These are phyloP conservation scores for Baryphthengus martii DNA, from an alignment of 2,113 vertebrate genomes.

Conservation along the genomic window DNA sequence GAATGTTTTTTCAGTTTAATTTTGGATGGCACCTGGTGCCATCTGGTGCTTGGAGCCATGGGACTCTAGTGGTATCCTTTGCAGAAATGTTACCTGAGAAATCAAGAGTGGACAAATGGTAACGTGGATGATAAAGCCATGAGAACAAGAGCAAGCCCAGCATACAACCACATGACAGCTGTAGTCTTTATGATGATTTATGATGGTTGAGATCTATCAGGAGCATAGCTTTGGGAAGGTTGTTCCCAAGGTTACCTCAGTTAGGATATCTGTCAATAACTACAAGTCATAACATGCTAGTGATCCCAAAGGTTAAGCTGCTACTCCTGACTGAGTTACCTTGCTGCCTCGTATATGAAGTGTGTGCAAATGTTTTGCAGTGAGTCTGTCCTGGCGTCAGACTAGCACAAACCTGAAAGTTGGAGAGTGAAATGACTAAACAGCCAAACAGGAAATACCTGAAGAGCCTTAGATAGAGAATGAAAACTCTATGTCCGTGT, in stretches of 20 bases:
- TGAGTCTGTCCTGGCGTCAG: neutral
- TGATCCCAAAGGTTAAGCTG: neutral
- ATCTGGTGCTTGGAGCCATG: neutral
- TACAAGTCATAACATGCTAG: neutral
- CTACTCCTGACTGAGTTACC: neutral
- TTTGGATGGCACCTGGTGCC: neutral
- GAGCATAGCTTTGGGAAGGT: neutral
- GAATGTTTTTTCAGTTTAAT: neutral
- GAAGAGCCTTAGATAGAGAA: neutral
- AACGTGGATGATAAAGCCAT: neutral
- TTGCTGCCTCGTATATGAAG: neutral
- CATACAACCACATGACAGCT: neutral
- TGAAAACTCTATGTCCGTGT: neutral
- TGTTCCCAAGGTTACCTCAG: neutral
- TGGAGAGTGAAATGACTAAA: neutral
- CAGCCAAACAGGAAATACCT: neutral
- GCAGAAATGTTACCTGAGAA: neutral
- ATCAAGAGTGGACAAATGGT: neutral
- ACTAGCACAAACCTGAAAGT: neutral
- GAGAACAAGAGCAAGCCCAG: neutral
- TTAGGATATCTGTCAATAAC: neutral
- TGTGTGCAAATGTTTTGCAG: neutral
- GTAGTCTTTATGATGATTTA: conserved; percentile 10
- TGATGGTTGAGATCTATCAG: neutral
- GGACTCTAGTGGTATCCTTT: neutral